A percentile compares a stretch with the other conserved stretches of the same genome.
These are phyloP conservation scores for Theocolax elegans DNA, from an alignment of 1,140 invertebrate genomes.

Conservation along the genomic window DNA sequence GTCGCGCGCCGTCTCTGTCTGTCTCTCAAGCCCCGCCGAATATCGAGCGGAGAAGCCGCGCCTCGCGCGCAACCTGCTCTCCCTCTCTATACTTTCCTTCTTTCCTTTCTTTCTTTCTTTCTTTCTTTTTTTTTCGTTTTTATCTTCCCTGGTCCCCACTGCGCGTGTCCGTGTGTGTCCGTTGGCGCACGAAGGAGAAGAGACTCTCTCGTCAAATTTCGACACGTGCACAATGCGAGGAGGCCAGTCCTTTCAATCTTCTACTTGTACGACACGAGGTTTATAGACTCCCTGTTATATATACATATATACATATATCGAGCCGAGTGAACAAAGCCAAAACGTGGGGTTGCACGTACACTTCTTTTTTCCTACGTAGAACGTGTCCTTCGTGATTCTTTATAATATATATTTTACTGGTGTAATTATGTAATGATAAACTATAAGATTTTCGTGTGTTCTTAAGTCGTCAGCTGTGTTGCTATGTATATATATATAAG, in stretches of 20 bases:
- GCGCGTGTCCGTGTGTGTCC: conserved; percentile 8
- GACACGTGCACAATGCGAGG: conserved; percentile 10
- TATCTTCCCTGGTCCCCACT: conserved; percentile 11
- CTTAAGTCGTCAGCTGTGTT: too few species aligned
- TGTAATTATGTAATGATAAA: too few species aligned
- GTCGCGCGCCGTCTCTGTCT: conserved; percentile 43
- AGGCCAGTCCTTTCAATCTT: not conserved
- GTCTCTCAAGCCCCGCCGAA: conserved; percentile 18
- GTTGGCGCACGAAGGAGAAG: too few species aligned
- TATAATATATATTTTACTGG: too few species aligned
- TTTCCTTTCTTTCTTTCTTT: conserved; percentile 8
- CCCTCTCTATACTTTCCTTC: not conserved
- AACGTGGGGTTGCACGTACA: too few species aligned
- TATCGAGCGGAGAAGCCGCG: conserved; percentile 66
- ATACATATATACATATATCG: too few species aligned
- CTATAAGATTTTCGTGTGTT: too few species aligned
- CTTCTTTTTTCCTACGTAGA: too few species aligned
- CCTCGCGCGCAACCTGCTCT: too few species aligned
- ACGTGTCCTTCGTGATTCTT: too few species aligned
- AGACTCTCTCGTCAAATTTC: conserved; percentile 29
- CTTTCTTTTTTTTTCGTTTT: conserved; percentile 1
- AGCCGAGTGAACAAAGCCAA: not conserved
- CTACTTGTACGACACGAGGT: not conserved
- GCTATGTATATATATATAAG: too few species aligned
- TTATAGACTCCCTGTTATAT: too few species aligned